Conservation (phyloP, 2,113 vertebrate species). For the Muscicapa adusta region DNA sequence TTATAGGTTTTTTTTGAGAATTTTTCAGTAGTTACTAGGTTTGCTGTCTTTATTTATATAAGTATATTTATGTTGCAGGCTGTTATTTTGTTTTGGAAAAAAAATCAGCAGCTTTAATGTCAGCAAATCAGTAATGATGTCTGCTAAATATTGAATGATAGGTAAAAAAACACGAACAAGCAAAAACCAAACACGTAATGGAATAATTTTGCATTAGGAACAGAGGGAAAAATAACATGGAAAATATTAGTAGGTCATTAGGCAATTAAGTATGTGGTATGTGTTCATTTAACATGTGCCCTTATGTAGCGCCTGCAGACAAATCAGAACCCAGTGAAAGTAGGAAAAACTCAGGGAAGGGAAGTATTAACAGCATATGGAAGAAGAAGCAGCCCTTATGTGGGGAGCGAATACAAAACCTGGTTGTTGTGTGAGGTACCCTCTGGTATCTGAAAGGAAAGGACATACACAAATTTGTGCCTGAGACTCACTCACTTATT, state of each 20-base stretch:
- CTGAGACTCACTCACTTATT: neutral
- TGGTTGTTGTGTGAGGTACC: neutral
- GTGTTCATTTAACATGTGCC: neutral
- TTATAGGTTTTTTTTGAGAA: neutral
- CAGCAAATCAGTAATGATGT: neutral
- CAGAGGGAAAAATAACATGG: neutral
- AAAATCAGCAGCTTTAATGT: neutral
- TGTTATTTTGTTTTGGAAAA: neutral
- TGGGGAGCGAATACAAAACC: neutral
- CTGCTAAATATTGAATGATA: neutral
- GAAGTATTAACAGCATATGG: neutral
- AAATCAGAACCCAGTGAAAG: neutral
- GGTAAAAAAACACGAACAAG: neutral
- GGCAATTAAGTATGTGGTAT: neutral
- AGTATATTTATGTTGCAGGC: neutral
- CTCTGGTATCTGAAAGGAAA: neutral
- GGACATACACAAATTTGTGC: neutral
- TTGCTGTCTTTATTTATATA: neutral
- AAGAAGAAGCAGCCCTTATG: neutral
- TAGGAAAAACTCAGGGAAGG: neutral
- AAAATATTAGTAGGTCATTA: neutral
- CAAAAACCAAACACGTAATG: neutral
- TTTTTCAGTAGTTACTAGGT: neutral
- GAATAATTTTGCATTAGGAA: neutral
- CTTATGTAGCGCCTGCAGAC: neutral